These are phyloP conservation scores for Agrochola lota DNA, from an alignment of 2,888 invertebrate species.

Conservation along the genomic window DNA sequence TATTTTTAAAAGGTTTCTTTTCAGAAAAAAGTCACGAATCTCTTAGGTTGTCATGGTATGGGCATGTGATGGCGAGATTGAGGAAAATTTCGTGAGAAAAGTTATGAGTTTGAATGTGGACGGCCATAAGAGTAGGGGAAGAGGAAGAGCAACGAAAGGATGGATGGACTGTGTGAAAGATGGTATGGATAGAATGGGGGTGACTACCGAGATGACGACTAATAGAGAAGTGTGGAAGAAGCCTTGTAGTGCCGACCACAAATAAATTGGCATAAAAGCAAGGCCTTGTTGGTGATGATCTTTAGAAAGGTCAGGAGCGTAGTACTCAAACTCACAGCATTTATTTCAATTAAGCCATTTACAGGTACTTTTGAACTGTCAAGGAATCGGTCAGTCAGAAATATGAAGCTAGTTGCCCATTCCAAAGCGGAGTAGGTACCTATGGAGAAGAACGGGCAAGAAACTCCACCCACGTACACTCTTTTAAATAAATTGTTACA, in stretches of 20 bases:
- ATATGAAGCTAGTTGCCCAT: no score
- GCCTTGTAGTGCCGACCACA: not conserved
- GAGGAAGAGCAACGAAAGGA: no score
- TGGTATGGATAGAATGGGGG: not conserved
- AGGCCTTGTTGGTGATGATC: no score
- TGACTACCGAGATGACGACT: not conserved
- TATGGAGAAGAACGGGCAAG: no score
- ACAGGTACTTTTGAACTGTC: no score
- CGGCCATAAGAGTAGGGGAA: not conserved
- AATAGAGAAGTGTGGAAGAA: not conserved
- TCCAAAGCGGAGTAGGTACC: no score
- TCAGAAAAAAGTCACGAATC: not conserved
- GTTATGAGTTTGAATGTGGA: not conserved
- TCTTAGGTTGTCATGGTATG: not conserved
- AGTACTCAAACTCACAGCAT: no score
- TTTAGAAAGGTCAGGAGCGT: no score
- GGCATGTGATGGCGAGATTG: not conserved
- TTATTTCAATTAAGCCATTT: no score
- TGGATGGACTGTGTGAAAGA: not conserved
- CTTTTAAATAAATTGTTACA: no score
- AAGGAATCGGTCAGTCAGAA: no score
- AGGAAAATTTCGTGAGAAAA: not conserved
- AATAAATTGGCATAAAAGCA: not conserved
- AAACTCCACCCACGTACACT: no score
- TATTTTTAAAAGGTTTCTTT: not conserved